Conservation (phyloP, 2,888 invertebrate species). For the Amphipoea oculea region DNA sequence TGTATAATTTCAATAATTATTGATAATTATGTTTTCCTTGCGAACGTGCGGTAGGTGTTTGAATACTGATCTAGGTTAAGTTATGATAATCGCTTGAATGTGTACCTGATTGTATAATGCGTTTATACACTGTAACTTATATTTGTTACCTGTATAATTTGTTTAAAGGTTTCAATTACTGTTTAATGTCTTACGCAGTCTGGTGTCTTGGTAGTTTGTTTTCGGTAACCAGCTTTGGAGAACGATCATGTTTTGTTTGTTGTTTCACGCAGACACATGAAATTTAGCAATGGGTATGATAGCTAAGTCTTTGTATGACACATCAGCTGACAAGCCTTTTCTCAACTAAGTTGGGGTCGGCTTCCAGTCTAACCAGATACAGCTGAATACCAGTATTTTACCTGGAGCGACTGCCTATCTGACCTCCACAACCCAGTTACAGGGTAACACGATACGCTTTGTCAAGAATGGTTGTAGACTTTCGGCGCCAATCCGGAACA, state of each 20-base stretch:
- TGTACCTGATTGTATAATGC: slow-evolving; percentile 52
- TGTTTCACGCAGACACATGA: neutral
- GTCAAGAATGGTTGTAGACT: neutral
- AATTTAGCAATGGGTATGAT: neutral
- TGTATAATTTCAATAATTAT: slow-evolving; percentile 59
- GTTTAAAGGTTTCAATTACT: slow-evolving; percentile 36
- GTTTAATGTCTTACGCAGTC: slow-evolving; percentile 2
- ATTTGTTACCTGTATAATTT: slow-evolving; percentile 48
- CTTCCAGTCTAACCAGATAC: neutral
- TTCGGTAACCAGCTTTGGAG: neutral
- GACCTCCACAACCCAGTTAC: neutral
- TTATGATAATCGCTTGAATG: slow-evolving; percentile 59
- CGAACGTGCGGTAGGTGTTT: slow-evolving; percentile 57
- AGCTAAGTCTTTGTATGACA: neutral
- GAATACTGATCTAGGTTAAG: slow-evolving; percentile 63
- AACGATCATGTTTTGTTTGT: neutral
- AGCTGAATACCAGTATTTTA: neutral
- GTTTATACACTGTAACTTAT: slow-evolving; percentile 44
- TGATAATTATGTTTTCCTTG: slow-evolving; percentile 65
- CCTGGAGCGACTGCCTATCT: neutral
- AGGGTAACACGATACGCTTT: neutral
- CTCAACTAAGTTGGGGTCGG: neutral
- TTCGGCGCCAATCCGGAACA: neutral
- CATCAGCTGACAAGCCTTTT: neutral
- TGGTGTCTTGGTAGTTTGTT: neutral